Evolutionary conservation across 2,888 invertebrate species (phyloP), one percentile per base, ranked within the genome.

Genomic region (Spisula solida): DNA sequence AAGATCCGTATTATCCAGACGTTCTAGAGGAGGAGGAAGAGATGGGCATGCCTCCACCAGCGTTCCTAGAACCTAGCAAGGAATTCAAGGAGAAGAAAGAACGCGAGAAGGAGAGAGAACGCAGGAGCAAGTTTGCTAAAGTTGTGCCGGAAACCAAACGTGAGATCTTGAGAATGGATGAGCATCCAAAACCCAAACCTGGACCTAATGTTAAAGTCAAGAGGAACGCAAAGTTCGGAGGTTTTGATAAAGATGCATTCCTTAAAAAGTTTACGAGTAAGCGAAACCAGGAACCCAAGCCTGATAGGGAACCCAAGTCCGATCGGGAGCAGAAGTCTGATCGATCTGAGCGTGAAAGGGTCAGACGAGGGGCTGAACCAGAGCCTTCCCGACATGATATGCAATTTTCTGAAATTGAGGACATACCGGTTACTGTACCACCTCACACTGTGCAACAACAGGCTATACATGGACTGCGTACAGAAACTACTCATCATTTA

Each of bases 21-120:
- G 31, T 83, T 0, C 34, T 87, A 20, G 82, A 87, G 12, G 87
- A 87, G n/a, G 82, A 87, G 31, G 79, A 87, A 48, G 80, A 83
- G 10, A 48, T 75, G 14, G 82, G 82, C 0, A 56, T 87, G 18
- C 82, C 87, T 41, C 87, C 87, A 29, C 34, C 48, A 29, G 78
- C 79, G 12, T 83, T 82, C 56, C 18, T 60, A 47, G 81, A 81
- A 16, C 55, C 86, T n/a, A 86, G 70, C 48, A 81, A 86, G 12
- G 66, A 86, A 66, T 41, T 47, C 20, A 66, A 51, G 20, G 81
- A 66, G 5, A 60, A 66, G 20, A 81, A 81, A 16, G 75, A 16
- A 18, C 14, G n/a, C 0, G 82, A 82, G 55, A 87, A 47, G 31
- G 82, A 87, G 66, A 86, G 41, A 18, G 81, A 70, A 29, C 51